Percentiles rank a stretch among this genome's conserved stretches.
These are phyloP conservation scores for Petrolisthes cinctipes DNA, from an alignment of 2,888 invertebrate genomes.

Conservation along the genomic window DNA sequence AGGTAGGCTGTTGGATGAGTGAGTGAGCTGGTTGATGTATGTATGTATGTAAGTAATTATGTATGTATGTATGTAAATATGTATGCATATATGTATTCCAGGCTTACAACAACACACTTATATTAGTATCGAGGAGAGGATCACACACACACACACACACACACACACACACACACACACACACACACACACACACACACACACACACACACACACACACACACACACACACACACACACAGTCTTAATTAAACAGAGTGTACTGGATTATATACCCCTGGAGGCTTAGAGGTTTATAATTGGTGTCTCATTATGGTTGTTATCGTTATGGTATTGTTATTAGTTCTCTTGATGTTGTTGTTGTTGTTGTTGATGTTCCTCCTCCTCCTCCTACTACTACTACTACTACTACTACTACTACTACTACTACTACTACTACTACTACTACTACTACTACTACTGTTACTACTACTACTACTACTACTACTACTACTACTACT, in stretches of 20 bases:
- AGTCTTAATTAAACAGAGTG: too few relatives aligned
- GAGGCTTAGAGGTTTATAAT: too few relatives aligned
- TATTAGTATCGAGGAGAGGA: neutral
- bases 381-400: neutral
- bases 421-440: constrained; percentile 9
- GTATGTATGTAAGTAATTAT: constrained; percentile 7
- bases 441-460: constrained; percentile 10
- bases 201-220: neutral
- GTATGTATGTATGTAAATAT: constrained; percentile 27
- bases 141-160: constrained; percentile 15
- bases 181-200: neutral
- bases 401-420: constrained; percentile 15
- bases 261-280: too few relatives aligned
- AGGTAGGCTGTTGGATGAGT: neutral
- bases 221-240: neutral
- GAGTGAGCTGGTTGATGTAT: neutral
- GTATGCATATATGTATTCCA: constrained; percentile 5
- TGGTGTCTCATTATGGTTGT: neutral
- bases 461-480: neutral
- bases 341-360: neutral
- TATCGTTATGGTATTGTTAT: neutral
- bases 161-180: neutral
- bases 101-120: neutral
- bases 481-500: neutral
- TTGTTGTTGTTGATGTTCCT: neutral